Base-by-base conservation (phyloP, 2,888 invertebrate species). In the Aquatica leii region DNA sequence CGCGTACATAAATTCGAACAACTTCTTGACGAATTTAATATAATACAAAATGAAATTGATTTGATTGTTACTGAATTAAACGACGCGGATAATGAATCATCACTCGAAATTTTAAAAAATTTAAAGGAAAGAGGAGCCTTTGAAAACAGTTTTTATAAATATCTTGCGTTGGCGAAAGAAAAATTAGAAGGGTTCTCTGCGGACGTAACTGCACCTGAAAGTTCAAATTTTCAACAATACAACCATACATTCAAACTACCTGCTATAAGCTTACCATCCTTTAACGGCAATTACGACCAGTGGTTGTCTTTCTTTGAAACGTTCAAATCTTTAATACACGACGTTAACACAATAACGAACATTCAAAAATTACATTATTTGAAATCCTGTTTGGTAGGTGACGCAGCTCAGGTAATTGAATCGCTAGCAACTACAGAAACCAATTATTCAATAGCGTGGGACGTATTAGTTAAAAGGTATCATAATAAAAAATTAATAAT, bases 231-330 rank as follows among this genome's bases (percentile, higher is more conserved):
- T n/a, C n/a, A n/a, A n/a, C n/a, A 40, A 40, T n/a, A 11, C 40
- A 40, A 40, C 12, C 4, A 12, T 12, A 40, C 40, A 5, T 40
- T 40, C 12, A 40, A 40, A 40, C 11, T 40, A 40, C 40, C 40
- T 40, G 40, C 40, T 6, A 40, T 9, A 40, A 12, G 12, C 12
- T 40, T 40, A 12, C 40, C 5, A 6, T 40, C 40, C 40, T 40
- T 40, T 40, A 40, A 40, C 40, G 40, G 40, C 12, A 40, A 40
- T 12, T 40, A 40, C 40, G 40, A 11, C 40, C 40, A 40, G n/a
- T 40, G 40, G 11, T 40, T 40, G 40, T 12, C 40, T 12, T 40
- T 40, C 40, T 40, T n/a, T 12, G 40, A 40, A 40, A 40, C 40
- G 6, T 40, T 40, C 40, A 40, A 40, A 40, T n/a, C 5, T 11